Evolutionary conservation across 2,113 vertebrate species (phyloP).

Genomic region (Lasiurus borealis): DNA sequence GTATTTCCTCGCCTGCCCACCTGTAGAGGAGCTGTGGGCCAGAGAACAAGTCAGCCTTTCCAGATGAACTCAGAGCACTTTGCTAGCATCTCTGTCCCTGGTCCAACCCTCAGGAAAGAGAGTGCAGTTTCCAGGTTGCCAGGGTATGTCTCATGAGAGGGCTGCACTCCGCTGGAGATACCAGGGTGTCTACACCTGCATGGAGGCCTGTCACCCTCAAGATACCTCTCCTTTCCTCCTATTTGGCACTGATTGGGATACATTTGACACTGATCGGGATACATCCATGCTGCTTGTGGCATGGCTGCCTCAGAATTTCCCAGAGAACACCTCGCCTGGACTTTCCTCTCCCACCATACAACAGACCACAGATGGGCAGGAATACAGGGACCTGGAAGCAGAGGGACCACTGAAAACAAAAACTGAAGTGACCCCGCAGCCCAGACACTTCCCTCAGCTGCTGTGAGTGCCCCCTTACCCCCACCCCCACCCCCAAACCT

Average conservation of each 20-base stretch:
- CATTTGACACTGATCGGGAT: accelerated
- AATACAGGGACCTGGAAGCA: background rate
- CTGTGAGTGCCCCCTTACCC: background rate
- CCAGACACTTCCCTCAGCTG: too few relatives aligned
- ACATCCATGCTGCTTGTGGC: accelerated
- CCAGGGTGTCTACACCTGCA: background rate
- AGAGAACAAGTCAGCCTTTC: background rate
- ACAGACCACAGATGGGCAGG: background rate
- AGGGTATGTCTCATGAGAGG: background rate
- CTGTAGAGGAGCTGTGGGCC: background rate
- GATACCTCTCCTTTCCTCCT: background rate
- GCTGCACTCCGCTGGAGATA: accelerated
- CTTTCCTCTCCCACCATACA: background rate
- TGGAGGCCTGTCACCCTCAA: background rate
- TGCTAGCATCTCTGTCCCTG: accelerated
- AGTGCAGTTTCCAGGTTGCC: background rate
- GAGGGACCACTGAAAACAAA: background rate
- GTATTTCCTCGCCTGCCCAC: accelerated
- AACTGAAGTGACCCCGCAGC: background rate
- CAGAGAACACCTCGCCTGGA: accelerated
- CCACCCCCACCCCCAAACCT: background rate
- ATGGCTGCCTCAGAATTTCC: background rate
- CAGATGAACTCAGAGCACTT: accelerated
- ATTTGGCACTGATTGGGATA: accelerated
- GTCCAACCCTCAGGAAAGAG: accelerated